Evolutionary conservation across 2,113 vertebrate genomes (phyloP).

Genomic region (Podocnemis expansa): DNA sequence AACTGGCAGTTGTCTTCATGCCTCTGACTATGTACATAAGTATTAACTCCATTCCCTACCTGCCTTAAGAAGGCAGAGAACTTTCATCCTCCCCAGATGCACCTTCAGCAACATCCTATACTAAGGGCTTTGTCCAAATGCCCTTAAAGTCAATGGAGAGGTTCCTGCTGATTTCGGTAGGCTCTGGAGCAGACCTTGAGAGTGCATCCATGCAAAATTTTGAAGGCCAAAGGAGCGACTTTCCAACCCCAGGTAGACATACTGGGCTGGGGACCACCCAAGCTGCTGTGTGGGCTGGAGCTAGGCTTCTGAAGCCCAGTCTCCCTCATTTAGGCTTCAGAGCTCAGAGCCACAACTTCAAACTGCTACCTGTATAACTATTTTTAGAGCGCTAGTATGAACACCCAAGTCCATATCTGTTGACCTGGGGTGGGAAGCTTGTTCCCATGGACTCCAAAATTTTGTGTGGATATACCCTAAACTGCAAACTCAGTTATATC

Average conservation of each 20-base stretch:
- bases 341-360: neutral
- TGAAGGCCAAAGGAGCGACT: neutral
- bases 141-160: neutral
- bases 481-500: neutral
- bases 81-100: neutral
- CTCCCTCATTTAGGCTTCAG: neutral
- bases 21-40: neutral
- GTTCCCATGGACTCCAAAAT: neutral
- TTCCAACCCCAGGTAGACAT: neutral
- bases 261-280: neutral
- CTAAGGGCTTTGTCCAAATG: neutral
- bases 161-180: neutral
- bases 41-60: neutral
- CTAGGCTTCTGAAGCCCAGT: neutral
- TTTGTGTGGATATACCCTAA: neutral
- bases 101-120: neutral
- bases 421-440: neutral
- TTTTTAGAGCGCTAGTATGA: neutral
- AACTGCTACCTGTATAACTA: neutral
- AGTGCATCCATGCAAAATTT: neutral
- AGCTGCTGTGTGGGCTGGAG: neutral
- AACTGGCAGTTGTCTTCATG: neutral
- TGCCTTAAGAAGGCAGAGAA: neutral
- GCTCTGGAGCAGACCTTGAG: neutral
- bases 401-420: neutral